Conservation (phyloP, 2,113 vertebrate genomes). For the Tauraco erythrolophus region DNA sequence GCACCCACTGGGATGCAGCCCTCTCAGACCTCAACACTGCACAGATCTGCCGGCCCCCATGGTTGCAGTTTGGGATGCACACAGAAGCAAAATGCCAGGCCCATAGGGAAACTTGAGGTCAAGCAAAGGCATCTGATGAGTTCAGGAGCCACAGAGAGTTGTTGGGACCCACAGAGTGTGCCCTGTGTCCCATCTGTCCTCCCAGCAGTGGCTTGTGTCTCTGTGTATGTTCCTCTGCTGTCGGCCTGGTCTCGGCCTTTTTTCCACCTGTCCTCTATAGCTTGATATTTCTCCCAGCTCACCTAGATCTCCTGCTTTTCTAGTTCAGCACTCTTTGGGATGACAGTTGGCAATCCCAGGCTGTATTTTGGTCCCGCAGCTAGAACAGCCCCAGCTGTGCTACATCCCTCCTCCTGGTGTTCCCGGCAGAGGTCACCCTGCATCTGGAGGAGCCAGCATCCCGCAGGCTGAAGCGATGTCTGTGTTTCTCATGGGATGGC, state of each 20-base stretch:
- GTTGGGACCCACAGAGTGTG: not conserved
- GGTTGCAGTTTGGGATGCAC: not conserved
- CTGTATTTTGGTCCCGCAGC: not conserved
- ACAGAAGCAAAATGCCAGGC: not conserved
- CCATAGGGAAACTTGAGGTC: not conserved
- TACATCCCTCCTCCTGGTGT: not conserved
- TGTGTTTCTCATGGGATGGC: not conserved
- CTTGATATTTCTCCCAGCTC: not conserved
- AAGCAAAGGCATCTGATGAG: not conserved
- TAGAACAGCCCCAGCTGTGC: not conserved
- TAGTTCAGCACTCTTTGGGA: not conserved
- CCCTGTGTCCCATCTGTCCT: not conserved
- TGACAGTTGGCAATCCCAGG: not conserved
- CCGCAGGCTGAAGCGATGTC: rapidly evolving
- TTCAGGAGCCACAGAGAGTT: not conserved
- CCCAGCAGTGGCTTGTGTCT: not conserved
- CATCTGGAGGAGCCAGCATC: rapidly evolving
- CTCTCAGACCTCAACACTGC: not conserved
- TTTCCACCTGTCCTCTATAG: not conserved
- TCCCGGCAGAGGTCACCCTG: slow-evolving; percentile 38
- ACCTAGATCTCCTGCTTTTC: not conserved
- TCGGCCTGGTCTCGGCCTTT: not conserved
- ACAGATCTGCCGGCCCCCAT: rapidly evolving
- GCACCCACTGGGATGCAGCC: rapidly evolving
- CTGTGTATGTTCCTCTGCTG: not conserved